phyloP scores from a whole-genome alignment of 2,888 invertebrate species.

The Synergus umbraculus region DNA sequence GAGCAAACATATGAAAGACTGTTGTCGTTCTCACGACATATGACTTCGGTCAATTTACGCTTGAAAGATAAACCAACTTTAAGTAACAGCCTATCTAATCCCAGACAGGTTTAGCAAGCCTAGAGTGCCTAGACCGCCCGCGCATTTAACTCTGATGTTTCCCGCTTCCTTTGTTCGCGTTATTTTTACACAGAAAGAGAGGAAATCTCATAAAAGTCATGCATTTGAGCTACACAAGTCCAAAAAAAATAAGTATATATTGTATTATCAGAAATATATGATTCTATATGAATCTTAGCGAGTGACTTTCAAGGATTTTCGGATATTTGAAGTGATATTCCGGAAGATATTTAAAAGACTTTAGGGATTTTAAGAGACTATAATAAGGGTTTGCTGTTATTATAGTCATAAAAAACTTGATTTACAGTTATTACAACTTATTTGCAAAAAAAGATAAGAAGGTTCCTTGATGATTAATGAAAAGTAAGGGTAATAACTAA shows the following conservation, averaged over 20 bases:
- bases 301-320: no score
- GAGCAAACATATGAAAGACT: neutral
- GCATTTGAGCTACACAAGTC: neutral
- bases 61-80: conserved; percentile 3
- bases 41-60: neutral
- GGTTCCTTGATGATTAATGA: no score
- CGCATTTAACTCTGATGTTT: neutral
- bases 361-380: no score
- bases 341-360: no score
- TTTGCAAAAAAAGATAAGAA: no score
- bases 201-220: neutral
- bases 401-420: no score
- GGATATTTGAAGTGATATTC: no score
- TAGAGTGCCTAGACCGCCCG: neutral
- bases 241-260: neutral
- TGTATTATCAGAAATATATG: no score
- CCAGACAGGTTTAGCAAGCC: neutral
- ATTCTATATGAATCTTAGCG: no score
- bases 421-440: no score
- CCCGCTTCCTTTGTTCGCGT: neutral
- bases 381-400: no score
- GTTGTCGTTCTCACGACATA: neutral
- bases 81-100: neutral
- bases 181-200: neutral
- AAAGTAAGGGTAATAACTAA: neutral